Percentiles rank a stretch among this genome's conserved stretches.
phyloP scores from a whole-genome alignment of 2,797 vertebrate species.

The Enteromius radiatus region DNA sequence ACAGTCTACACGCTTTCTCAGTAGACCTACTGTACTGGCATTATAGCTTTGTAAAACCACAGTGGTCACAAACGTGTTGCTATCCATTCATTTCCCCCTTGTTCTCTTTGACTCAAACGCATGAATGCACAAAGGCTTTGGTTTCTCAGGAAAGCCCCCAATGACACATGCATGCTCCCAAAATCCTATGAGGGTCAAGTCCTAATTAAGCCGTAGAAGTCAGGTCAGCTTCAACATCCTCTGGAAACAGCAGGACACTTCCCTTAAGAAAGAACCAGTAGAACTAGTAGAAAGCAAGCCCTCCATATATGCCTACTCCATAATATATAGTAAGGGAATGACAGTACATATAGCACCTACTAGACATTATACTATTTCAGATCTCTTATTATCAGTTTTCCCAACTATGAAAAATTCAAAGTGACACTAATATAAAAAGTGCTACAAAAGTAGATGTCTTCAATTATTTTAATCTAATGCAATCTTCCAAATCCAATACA shows the following conservation, averaged over 20 bases:
- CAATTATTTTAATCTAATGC: background rate
- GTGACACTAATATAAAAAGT: background rate
- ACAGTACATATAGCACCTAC: background rate
- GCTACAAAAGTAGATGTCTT: background rate
- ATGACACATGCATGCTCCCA: slow-evolving; percentile 32
- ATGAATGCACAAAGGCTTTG: slow-evolving; percentile 2
- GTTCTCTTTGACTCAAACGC: background rate
- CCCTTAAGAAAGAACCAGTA: background rate
- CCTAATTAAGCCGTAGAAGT: slow-evolving; percentile 44
- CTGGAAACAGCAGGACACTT: background rate
- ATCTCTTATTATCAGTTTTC: background rate
- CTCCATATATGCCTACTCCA: background rate
- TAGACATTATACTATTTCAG: background rate
- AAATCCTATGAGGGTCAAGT: slow-evolving; percentile 26
- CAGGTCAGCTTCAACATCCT: slow-evolving; percentile 38
- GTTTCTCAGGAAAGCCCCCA: slow-evolving; percentile 41
- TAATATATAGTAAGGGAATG: background rate
- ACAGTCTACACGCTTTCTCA: background rate
- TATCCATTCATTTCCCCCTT: no score
- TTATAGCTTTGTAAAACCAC: background rate
- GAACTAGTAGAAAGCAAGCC: background rate
- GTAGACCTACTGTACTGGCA: no score
- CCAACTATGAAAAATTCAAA: background rate
- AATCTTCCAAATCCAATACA: background rate
- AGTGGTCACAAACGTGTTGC: background rate